phyloP scores from a whole-genome alignment of 2,888 invertebrate genomes.

The Xestia ashworthii region DNA sequence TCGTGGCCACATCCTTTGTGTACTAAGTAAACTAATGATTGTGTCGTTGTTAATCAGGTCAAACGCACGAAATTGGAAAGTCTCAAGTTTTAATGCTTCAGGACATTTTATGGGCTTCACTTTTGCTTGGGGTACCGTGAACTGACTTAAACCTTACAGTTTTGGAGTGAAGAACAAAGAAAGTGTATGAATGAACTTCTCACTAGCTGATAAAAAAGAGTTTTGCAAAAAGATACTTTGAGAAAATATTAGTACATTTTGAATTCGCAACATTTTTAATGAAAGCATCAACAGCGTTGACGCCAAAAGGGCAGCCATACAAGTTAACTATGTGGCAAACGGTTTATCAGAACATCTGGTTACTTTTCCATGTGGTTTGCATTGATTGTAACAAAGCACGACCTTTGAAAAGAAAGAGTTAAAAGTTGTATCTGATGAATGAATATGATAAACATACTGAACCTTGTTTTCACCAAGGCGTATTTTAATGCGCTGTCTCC shows the following conservation, averaged over 20 bases:
- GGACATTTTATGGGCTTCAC: slow-evolving; percentile 59
- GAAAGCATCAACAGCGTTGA: no score
- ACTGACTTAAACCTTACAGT: background rate
- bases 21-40: slow-evolving; percentile 72
- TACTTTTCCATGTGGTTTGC: background rate
- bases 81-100: slow-evolving; percentile 65
- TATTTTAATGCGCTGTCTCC: slow-evolving; percentile 48
- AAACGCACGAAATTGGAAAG: slow-evolving; percentile 69
- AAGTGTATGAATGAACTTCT: background rate
- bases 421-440: background rate
- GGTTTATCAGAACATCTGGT: background rate
- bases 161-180: slow-evolving; percentile 9
- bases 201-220: no score
- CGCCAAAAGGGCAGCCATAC: background rate
- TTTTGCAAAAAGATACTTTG: no score
- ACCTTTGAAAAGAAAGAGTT: background rate
- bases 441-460: slow-evolving; percentile 33
- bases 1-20: slow-evolving; percentile 55
- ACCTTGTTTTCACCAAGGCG: slow-evolving; percentile 23
- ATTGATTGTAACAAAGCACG: background rate
- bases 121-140: slow-evolving; percentile 61
- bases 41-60: slow-evolving; percentile 75
- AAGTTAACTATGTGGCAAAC: background rate
- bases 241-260: no score
- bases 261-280: background rate